phyloP scores from a whole-genome alignment of 2,113 vertebrate genomes.

The Mungos mungo region DNA sequence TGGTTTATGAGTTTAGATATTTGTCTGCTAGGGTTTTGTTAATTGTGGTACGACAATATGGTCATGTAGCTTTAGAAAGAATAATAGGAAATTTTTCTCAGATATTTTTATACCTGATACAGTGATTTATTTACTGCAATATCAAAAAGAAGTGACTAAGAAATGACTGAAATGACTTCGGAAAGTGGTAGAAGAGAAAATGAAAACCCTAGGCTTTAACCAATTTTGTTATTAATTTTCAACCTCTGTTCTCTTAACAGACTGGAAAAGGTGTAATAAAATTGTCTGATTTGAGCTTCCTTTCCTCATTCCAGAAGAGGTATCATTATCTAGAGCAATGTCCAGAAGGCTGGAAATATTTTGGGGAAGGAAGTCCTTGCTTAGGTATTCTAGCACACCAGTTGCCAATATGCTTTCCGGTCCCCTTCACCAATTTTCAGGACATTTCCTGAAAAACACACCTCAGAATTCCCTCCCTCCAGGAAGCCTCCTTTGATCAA shows the following conservation, averaged over 20 bases:
- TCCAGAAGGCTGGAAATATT: neutral
- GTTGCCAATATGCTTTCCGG: neutral
- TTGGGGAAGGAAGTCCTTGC: too few relatives aligned
- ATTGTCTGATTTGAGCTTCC: neutral
- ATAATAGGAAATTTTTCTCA: neutral
- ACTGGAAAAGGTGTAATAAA: neutral
- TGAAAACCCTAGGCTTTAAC: neutral
- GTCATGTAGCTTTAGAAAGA: neutral
- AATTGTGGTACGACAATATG: neutral
- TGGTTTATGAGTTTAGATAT: neutral
- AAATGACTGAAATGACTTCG: neutral
- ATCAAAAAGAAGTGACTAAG: neutral
- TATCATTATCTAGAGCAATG: neutral
- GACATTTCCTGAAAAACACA: neutral
- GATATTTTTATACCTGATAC: neutral
- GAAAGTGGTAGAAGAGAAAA: neutral
- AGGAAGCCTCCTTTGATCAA: neutral
- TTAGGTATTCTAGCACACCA: neutral
- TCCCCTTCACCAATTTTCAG: neutral
- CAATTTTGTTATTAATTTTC: slow-evolving; percentile 1
- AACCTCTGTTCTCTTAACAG: neutral
- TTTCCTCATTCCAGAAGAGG: neutral
- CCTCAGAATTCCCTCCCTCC: neutral
- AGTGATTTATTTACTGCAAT: neutral
- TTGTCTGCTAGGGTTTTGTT: neutral